phyloP scores from a whole-genome alignment of 2,888 invertebrate genomes.

The Tetragonula carbonaria region DNA sequence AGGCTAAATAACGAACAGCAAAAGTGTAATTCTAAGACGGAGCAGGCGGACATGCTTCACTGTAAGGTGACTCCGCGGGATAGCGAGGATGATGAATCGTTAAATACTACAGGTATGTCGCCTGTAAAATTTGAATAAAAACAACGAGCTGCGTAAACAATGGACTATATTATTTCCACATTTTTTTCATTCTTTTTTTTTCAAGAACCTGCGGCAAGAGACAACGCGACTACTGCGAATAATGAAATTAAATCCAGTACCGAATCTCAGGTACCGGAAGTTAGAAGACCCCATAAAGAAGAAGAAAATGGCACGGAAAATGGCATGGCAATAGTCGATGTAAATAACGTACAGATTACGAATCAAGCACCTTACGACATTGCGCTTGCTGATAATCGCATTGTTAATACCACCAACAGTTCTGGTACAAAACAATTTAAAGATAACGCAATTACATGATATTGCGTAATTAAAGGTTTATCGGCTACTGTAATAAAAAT shows the following conservation, averaged over 20 bases:
- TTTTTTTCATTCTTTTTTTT: background rate
- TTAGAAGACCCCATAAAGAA: background rate
- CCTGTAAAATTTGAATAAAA: background rate
- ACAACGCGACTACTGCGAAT: background rate
- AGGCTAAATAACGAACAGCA: background rate
- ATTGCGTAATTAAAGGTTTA: background rate
- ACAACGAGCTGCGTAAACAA: background rate
- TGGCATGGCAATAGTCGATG: background rate
- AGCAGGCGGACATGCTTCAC: constrained; percentile 39
- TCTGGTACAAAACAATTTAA: constrained; percentile 17
- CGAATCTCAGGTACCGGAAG: constrained; percentile 15
- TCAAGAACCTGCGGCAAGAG: constrained; percentile 13
- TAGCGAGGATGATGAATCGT: background rate
- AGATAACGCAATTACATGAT: background rate
- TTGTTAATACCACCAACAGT: background rate
- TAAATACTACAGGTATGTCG: constrained; percentile 25
- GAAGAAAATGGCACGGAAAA: background rate
- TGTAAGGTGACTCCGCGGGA: constrained; percentile 30
- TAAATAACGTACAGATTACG: background rate
- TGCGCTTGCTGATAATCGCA: background rate
- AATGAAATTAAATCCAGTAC: constrained; percentile 14
- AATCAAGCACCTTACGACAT: background rate
- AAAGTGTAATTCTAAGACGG: constrained; percentile 28
- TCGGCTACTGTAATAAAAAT: background rate
- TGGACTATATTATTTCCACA: background rate